Conservation (phyloP, 23 tunicate genomes). For the Phallusia fumigata region DNA sequence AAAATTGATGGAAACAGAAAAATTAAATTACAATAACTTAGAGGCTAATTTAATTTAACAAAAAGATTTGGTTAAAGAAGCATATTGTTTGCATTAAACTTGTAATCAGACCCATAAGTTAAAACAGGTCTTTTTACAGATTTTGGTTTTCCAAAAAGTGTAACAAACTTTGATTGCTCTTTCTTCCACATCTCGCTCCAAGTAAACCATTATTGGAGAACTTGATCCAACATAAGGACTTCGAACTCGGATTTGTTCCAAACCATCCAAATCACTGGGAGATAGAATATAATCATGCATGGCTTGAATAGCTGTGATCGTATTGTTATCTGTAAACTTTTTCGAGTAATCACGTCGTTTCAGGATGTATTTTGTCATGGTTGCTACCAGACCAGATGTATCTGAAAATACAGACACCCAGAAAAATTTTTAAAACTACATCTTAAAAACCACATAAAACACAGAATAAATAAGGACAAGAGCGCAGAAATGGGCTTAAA, state of each 20-base stretch:
- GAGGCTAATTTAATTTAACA: too few relatives aligned
- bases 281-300: constrained; percentile 81
- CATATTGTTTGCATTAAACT: too few relatives aligned
- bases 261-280: constrained; percentile 64
- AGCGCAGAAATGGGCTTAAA: too few relatives aligned
- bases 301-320: constrained; percentile 82
- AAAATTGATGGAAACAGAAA: too few relatives aligned
- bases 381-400: constrained; percentile 38
- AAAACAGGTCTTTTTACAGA: too few relatives aligned
- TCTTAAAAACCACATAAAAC: too few relatives aligned
- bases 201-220: constrained; percentile 55
- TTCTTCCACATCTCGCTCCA: constrained; percentile 75
- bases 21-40: too few relatives aligned
- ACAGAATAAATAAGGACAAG: too few relatives aligned
- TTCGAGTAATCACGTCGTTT: constrained; percentile 80
- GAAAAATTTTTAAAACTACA: too few relatives aligned
- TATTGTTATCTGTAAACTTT: constrained; percentile 88
- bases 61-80: too few relatives aligned
- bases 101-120: too few relatives aligned
- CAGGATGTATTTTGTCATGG: constrained; percentile 57
- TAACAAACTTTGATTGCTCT: constrained; percentile 63
- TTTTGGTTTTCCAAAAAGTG: too few relatives aligned
- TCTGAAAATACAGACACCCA: not conserved
- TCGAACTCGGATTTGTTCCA: constrained; percentile 55
- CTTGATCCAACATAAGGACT: constrained; percentile 70